Percentiles rank a stretch among this genome's conserved stretches.
phyloP scores from a whole-genome alignment of 2,797 vertebrate genomes.

The Limnodromus scolopaceus region DNA sequence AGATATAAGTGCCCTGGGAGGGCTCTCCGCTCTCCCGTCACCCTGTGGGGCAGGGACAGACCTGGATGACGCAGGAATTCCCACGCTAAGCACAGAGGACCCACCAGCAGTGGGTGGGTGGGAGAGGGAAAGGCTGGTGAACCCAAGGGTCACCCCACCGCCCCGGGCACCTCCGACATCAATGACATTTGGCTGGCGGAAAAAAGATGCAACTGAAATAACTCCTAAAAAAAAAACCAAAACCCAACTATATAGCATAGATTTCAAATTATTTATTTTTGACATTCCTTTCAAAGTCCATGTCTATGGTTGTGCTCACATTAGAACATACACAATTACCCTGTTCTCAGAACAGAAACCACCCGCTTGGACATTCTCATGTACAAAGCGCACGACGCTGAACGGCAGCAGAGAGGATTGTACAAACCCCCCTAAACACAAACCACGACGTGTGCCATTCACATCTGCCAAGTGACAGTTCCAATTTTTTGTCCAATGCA shows the following conservation, averaged over 20 bases:
- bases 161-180: not conserved
- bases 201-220: not conserved
- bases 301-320: not conserved
- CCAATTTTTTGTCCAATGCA: not conserved
- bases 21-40: not conserved
- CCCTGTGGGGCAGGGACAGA: not conserved
- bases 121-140: not conserved
- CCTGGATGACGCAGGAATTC: fast-evolving
- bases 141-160: not conserved
- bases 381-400: fast-evolving
- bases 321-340: not conserved
- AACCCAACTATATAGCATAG: not conserved
- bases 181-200: fast-evolving
- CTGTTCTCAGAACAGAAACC: slow-evolving; percentile 2
- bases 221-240: not conserved
- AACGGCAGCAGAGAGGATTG: not conserved
- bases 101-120: not conserved
- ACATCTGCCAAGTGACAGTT: not conserved
- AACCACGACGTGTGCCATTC: not conserved
- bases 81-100: not conserved
- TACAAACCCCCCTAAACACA: not conserved
- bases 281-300: not conserved
- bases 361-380: not conserved
- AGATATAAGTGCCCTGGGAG: not conserved
- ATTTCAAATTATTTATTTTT: slow-evolving; percentile 10